phyloP scores from a whole-genome alignment of 2,888 invertebrate species.

The Bugulina stolonifera region DNA sequence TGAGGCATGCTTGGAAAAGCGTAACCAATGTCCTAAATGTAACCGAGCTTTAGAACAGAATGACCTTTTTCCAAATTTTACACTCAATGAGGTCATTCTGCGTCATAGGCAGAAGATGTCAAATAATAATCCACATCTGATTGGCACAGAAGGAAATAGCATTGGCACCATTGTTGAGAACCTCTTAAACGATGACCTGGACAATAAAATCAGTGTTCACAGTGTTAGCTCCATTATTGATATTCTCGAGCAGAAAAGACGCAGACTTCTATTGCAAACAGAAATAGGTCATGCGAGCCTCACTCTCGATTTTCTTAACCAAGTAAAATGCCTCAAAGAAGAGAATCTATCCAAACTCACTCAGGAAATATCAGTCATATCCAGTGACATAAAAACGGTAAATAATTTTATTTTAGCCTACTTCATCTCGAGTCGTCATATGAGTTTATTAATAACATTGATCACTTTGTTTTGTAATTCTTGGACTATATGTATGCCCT shows the following conservation, averaged over 20 bases:
- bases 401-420: too few species aligned
- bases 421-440: not conserved
- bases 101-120: conserved; percentile 57
- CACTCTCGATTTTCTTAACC: conserved; percentile 14
- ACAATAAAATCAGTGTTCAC: conserved; percentile 60
- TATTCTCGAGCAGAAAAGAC: conserved; percentile 70
- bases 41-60: conserved; percentile 63
- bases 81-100: conserved; percentile 70
- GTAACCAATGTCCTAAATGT: conserved; percentile 76
- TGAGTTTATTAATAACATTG: not conserved
- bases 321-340: not conserved
- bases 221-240: conserved; percentile 78
- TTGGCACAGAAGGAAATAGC: conserved; percentile 40
- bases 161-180: not conserved
- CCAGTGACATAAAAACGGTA: conserved; percentile 1
- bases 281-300: not conserved
- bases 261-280: conserved; percentile 70
- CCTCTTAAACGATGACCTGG: conserved; percentile 33
- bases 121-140: conserved; percentile 30
- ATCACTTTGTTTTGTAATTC: not conserved
- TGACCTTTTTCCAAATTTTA: conserved; percentile 78
- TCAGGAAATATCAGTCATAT: not conserved
- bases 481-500: not conserved
- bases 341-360: not conserved
- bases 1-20: conserved; percentile 61